Base-by-base conservation (phyloP, 2,797 vertebrate genomes). In the Myoxocephalus aenaeus region DNA sequence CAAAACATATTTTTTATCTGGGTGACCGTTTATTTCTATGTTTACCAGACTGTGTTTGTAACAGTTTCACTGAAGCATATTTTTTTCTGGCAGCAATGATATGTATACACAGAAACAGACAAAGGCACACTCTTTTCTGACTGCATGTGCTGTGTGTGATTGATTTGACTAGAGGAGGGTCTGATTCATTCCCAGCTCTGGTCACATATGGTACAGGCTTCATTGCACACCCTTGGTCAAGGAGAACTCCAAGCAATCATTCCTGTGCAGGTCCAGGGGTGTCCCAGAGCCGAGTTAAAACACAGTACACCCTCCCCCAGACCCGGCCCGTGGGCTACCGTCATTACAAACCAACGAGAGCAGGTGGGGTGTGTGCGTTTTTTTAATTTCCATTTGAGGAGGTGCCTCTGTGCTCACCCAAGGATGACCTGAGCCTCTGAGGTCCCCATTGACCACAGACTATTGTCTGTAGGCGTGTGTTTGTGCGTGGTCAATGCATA, bases 181-280 rank as follows among this genome's bases (percentile, higher is more conserved):
- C 59, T 89, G 81, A 92, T 87, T 85, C 65, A 83, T 63, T 71
- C 59, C 65, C 65, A 78, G 75, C 48, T 53, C 57, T 77, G 90
- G 92, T 3, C 92, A 86, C 93, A 95, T 94, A 90, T 94, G 93
- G 93, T 82, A 15, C 50, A 27, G 57, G 83, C 73, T 81, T 88
- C 77, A 91, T 90, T 91, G 85, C 90, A 85, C 74, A 64, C 75
- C 87, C 86, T 83, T 65, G 14, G 82, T 88, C 83, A 89, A 85
- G 44, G 46, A 84, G 67, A 87, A 65, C 53, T 81, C 73, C 73
- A 51, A 42, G 70, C 71, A 90, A 77, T 92, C 86, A 90, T 92
- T 90, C 91, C 87, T 83, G 70, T 77, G 81, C 70, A 84, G 68
- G 81, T 92, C 61, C 65, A 76, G 53, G 62, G 73, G 76, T 71